Evolutionary conservation across 2,797 vertebrate genomes (phyloP).

Genomic region (Gallinago solitaria): DNA sequence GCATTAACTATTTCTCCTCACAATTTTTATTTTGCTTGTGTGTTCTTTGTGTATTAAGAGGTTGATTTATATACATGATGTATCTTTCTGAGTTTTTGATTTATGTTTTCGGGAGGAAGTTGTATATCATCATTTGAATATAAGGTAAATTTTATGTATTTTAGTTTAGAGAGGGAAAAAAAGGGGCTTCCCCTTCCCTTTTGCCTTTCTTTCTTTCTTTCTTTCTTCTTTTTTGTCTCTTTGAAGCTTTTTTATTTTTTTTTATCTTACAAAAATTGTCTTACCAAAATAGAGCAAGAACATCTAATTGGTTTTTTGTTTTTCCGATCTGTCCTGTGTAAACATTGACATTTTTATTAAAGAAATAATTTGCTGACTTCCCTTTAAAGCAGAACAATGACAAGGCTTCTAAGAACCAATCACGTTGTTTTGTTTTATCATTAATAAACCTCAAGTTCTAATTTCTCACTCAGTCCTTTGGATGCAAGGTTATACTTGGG

Average conservation of each 20-base stretch:
- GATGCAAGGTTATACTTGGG: neutral
- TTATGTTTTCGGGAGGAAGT: neutral
- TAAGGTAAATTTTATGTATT: neutral
- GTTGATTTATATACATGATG: neutral
- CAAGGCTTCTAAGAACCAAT: neutral
- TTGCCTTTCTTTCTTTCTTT: neutral
- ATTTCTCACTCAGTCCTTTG: neutral
- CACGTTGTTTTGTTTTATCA: neutral
- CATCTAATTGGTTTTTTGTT: neutral
- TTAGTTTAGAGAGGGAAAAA: neutral
- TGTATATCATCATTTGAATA: neutral
- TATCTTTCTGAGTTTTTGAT: neutral
- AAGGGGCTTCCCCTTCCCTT: rapidly evolving
- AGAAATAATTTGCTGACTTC: neutral
- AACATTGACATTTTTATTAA: neutral
- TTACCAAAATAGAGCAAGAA: neutral
- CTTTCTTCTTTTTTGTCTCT: neutral
- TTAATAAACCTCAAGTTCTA: neutral
- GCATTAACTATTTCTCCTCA: neutral
- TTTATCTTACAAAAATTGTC: neutral
- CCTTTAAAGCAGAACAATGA: neutral
- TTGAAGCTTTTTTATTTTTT: neutral
- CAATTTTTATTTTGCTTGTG: neutral
- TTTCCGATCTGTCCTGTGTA: neutral
- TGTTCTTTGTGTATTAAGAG: neutral